Conservation (phyloP, 2,888 invertebrate genomes). For the Nycteola revayana region DNA sequence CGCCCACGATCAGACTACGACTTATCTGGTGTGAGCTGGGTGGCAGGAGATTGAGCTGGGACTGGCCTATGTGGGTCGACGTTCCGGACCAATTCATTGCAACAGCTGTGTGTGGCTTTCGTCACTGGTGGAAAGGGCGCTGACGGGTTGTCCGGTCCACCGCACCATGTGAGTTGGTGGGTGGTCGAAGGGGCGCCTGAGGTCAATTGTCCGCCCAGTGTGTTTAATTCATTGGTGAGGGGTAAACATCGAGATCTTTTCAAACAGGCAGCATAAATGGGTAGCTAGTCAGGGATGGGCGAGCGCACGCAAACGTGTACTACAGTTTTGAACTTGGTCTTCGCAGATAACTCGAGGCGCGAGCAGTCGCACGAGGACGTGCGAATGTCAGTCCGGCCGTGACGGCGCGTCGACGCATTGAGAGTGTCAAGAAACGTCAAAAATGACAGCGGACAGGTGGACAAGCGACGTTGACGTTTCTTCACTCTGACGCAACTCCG, state of each 20-base stretch:
- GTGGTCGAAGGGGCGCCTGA: background rate
- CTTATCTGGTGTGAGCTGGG: background rate
- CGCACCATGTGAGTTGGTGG: background rate
- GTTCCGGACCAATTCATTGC: background rate
- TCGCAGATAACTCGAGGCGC: background rate
- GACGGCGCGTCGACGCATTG: slow-evolving; percentile 2
- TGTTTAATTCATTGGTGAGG: background rate
- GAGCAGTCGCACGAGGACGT: background rate
- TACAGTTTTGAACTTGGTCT: too few species aligned
- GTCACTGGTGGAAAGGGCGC: background rate
- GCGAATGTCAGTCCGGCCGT: background rate
- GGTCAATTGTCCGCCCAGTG: background rate
- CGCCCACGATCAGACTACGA: background rate
- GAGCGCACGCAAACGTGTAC: background rate
- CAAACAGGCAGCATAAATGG: background rate
- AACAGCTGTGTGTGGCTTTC: too few species aligned
- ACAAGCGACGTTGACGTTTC: too few species aligned
- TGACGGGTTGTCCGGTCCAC: background rate
- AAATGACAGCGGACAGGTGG: too few species aligned
- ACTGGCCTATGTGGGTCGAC: background rate
- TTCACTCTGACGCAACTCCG: too few species aligned
- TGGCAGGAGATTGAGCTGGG: background rate
- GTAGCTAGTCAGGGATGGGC: slow-evolving; percentile 1
- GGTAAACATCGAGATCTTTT: background rate
- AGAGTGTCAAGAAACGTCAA: too few species aligned